Base-by-base conservation (phyloP, 2,113 vertebrate genomes). In the Rhizomys pruinosus region DNA sequence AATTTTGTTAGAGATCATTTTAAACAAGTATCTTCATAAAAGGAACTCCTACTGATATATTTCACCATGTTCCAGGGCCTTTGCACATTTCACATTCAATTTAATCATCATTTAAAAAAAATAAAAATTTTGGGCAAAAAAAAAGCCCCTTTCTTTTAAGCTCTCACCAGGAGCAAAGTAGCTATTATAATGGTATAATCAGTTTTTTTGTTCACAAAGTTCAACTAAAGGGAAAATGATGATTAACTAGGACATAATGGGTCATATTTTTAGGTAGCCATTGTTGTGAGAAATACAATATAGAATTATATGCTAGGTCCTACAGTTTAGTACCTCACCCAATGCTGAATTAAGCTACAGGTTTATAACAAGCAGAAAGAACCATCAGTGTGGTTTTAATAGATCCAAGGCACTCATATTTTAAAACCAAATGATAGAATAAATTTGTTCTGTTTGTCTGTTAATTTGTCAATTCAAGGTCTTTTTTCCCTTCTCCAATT, bases 371-470 rank as follows among this genome's bases (percentile, higher is more conserved):
- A 98, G 98, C 98, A 99, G 98, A 97, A 99, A 98, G 98, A 99
- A 99, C 98, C 98, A 99, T 98, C 98, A 96, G 98, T 98, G 98
- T 98, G 98, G 98, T 98, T 98, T 98, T 95, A 97, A 98, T 98
- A 98, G 98, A 98, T 99, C 98, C 99, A 99, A 99, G 99, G 99
- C 99, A 99, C 99, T 99, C 99, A 97, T 98, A 98, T 96, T 98
- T 98, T 98, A 98, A 97, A 98, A 99, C 98, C 98, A 98, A 99
- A 99, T 97, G 98, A 99, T 98, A 99, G 98, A 96, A 99, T 98
- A 98, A 98, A 99, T 99, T 98, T 96, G 97, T 98, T 98, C 97
- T 97, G 98, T 97, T 95, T 97, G 98, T 97, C 98, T 95, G 0
- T 96, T 98, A 93, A 93, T 97, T 98, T 97, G 98, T 98, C 98